Evolutionary conservation across 23 tunicate genomes (phyloP).

Genomic region (Trididemnum clinides): DNA sequence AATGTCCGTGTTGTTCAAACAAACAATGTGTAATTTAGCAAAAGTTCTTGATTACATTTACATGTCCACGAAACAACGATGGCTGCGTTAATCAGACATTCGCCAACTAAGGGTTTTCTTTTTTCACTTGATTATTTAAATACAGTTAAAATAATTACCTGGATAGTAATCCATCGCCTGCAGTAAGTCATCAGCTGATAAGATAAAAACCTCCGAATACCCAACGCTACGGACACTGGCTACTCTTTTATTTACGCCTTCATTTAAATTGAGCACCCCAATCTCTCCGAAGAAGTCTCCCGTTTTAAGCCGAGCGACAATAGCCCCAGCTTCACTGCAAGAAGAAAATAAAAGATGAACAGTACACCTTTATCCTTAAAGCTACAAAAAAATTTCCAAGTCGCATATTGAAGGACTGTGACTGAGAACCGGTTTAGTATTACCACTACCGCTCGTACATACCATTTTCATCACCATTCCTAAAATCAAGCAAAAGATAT

Average conservation of each 20-base stretch:
- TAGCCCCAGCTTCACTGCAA: slow-evolving; percentile 70
- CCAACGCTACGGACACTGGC: slow-evolving; percentile 91
- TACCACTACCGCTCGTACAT: too few species aligned
- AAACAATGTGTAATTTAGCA: too few species aligned
- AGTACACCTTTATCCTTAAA: background rate
- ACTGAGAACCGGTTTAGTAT: too few species aligned
- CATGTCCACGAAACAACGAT: too few species aligned
- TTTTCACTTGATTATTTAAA: too few species aligned
- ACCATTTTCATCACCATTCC: too few species aligned
- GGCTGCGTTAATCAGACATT: too few species aligned
- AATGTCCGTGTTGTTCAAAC: too few species aligned
- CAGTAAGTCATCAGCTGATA: slow-evolving; percentile 71
- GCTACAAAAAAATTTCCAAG: background rate
- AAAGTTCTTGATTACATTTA: too few species aligned
- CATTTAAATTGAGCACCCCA: slow-evolving; percentile 65
- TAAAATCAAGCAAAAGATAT: too few species aligned
- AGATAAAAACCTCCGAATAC: slow-evolving; percentile 87
- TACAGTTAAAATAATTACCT: slow-evolving; percentile 48
- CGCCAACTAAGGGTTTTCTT: too few species aligned
- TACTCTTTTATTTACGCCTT: slow-evolving; percentile 82
- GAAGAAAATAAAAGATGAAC: background rate
- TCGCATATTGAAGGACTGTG: too few species aligned
- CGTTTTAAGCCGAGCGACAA: slow-evolving; percentile 64
- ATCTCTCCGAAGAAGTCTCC: slow-evolving; percentile 98
- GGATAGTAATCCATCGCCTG: slow-evolving; percentile 97